Evolutionary conservation across 2,113 vertebrate genomes (phyloP).

Genomic region (Psilopogon haemacephalus): DNA sequence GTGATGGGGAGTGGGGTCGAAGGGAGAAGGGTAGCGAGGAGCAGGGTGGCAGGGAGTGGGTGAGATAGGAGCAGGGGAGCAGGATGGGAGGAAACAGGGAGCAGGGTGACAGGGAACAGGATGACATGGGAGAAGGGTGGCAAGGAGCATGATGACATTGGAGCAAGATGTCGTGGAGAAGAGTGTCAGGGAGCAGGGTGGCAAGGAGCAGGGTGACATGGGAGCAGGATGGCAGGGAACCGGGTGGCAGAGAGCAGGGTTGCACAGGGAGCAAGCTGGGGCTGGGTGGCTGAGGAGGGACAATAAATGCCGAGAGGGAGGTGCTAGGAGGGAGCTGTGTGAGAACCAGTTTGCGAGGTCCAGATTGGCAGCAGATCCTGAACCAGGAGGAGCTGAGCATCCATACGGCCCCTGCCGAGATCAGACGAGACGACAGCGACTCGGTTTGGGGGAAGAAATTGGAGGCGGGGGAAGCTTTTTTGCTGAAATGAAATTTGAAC

Average conservation of each 20-base stretch:
- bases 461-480: conserved; percentile 66
- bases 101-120: not conserved
- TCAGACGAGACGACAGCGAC: conserved; percentile 59
- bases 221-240: not conserved
- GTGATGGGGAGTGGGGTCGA: not conserved
- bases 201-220: not conserved
- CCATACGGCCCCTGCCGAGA: conserved; percentile 63
- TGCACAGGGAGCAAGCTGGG: not conserved
- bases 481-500: conserved; percentile 68
- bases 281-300: conserved; percentile 41
- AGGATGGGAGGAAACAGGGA: not conserved
- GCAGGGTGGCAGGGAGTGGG: not conserved
- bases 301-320: conserved; percentile 36
- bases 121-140: not conserved
- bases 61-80: not conserved
- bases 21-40: not conserved
- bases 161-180: no score
- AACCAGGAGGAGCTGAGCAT: conserved; percentile 65
- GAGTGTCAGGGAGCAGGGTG: not conserved
- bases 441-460: conserved; percentile 64
- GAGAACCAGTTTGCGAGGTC: conserved; percentile 63
- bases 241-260: not conserved
- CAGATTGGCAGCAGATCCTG: conserved; percentile 69
- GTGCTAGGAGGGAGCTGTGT: conserved; percentile 40
- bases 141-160: not conserved